These are phyloP conservation scores for Zaprionus lineosus DNA, from an alignment of 2,888 invertebrate genomes.

Conservation along the genomic window DNA sequence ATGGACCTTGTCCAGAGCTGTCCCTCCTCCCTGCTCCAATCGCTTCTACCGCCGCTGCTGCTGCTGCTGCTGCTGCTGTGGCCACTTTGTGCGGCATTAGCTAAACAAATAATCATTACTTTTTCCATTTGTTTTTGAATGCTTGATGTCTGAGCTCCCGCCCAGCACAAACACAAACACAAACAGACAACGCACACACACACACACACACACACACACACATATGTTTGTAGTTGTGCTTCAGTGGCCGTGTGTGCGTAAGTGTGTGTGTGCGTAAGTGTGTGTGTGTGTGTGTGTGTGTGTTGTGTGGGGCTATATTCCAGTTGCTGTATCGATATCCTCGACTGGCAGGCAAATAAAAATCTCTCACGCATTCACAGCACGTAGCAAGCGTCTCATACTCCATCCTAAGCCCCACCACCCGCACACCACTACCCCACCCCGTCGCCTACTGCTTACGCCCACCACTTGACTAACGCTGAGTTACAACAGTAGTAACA, in stretches of 20 bases:
- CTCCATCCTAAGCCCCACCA: neutral
- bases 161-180: neutral
- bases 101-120: constrained; percentile 79
- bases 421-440: constrained; percentile 8
- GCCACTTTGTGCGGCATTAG: constrained; percentile 78
- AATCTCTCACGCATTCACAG: constrained; percentile 76
- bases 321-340: constrained; percentile 58
- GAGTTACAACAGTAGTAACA: constrained; percentile 46
- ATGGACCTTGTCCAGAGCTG: constrained; percentile 45
- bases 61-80: constrained; percentile 23
- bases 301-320: constrained; percentile 27
- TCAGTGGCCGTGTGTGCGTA: neutral
- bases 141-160: constrained; percentile 52
- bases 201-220: constrained; percentile 18
- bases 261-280: constrained; percentile 1
- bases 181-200: neutral
- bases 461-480: constrained; percentile 61
- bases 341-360: constrained; percentile 64
- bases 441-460: constrained; percentile 2
- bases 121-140: constrained; percentile 77
- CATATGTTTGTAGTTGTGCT: constrained; percentile 11
- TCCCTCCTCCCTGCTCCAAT: no score
- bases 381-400: constrained; percentile 62
- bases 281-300: constrained; percentile 10
- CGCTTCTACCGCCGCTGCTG: neutral